Evolutionary conservation across 2,888 invertebrate genomes (phyloP), one percentile per base, ranked within the genome.

Genomic region (Bombylius discolor): DNA sequence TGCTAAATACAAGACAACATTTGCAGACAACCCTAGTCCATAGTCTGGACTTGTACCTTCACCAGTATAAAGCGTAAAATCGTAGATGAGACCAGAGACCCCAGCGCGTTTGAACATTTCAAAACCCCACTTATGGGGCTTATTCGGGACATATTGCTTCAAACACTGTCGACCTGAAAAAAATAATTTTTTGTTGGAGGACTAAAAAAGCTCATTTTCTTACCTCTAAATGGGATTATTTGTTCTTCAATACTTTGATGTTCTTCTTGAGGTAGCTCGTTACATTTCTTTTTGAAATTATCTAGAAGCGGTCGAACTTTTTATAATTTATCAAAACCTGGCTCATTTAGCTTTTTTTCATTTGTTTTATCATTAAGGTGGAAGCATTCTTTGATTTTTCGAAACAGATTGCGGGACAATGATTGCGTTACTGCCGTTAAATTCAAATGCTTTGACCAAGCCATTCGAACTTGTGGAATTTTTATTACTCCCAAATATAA

Each of bases 71-170:
- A 55, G 47, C 11, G 11, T 32, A 47, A 46, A 47, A 12, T 50
- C 53, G n/a, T 53, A 49, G 8, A 53, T 23, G 47, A 56, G 32
- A n/a, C 49, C 52, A 32, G 49, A 56, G 23, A 46, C 56, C 23
- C 52, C 49, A 39, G 56, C 52, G 45, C 45, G 51, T 3, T 23
- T 56, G 14, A 50, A 51, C n/a, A 50, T 53, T 56, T 56, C 47
- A 47, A 56, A 50, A 7, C 47, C 53, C 53, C 56, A 56, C 50
- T 57, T 54, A 51, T 57, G 52, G n/a, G 53, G 53, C 44, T 53
- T 56, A 36, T 33, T 51, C 46, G 49, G 49, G 23, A 53, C 39
- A 42, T 52, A 56, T 49, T 56, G 56, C 31, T 56, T 49, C 51
- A 56, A 32, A 42, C 14, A 42, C n/a, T 51, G 42, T 11, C 42